Base-by-base conservation (phyloP, 1,140 invertebrate genomes). In the Teleopsis dalmanni region DNA sequence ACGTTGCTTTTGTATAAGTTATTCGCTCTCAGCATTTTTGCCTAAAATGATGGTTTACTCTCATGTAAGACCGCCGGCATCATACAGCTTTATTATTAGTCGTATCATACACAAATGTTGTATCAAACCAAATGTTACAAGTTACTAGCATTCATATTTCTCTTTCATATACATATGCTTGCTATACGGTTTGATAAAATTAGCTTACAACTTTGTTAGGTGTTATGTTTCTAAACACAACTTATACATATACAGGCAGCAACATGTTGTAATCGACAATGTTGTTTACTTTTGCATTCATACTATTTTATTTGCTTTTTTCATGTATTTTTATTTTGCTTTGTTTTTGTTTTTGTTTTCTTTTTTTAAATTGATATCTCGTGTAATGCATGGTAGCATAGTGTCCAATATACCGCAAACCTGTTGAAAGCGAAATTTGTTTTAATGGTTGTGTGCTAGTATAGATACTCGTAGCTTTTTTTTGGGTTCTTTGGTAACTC, bases 361-460 rank as follows among this genome's bases (percentile, higher is more conserved):
- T 34, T 27, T 41, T 40, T 48, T 35, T 48, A 5, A 8, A 3
- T 10, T 37, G 25, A 14, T 21, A 14, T 16, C 21, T 23, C 11
- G 29, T n/a, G 33, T 14, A 25, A 16, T 10, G 11, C 34, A 37
- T 38, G 14, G 23, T 40, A 16, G 25, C 31, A 27, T 31, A 19
- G 31, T 52, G 35, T 27, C 31, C 43, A 45, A 34, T 18, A 36
- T 36, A 27, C 45, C 45, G 47, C 56, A 59, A 68, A 68, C 64
- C 65, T 68, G 65, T 68, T 67, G 65, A 68, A 68, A 68, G 65
- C 64, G 65, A 68, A 68, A 68, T 64, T 68, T 57, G 40, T 52
- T 57, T 44, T 49, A 45, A 56, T 57, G 41, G 22, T 44, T 44
- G 34, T 8, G 16, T 3, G 34, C 5, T 35, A 34, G 13, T 29